Base-by-base conservation (phyloP, 2,888 invertebrate genomes). In the Scaptomyza reducta region DNA sequence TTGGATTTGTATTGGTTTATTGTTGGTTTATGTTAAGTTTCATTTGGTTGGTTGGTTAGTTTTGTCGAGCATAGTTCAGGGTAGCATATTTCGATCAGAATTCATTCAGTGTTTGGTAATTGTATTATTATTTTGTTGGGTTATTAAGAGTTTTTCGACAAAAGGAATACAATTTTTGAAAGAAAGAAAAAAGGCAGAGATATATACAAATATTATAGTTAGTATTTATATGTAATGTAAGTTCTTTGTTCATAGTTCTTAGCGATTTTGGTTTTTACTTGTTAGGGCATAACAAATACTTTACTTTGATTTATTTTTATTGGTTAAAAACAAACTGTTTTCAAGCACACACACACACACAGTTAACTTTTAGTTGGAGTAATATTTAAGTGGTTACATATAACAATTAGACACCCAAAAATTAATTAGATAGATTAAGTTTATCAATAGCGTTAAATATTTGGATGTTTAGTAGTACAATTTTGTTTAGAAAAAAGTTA, bases 161-260 rank as follows among this genome's bases (percentile, higher is more conserved):
- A 82, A 56, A 80, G 69, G 67, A 74, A 65, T 77, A 83, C 66
- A 74, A 70, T 69, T 76, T 85, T 69, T 84, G 70, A 74, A 71
- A 78, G 70, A 73, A 77, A 88, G 66, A 74, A 82, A 81, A 87
- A 72, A 85, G 70, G 73, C 60, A 87, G 79, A 88, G 81, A 85
- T 85, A 85, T 89, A 85, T 85, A 89, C 86, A 81, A 87, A 85
- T 87, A 79, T 83, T 82, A 85, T 47, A 79, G 74, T 88, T 79
- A 88, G 77, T 67, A 72, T 74, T 74, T 49, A 62, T 87, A 58
- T 64, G 53, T 69, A 86, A 84, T 64, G 78, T 67, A 81, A 74
- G n/a, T 25, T 70, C 61, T 51, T 41, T 38, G 45, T 44, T 82
- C 50, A 49, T 67, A 76, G 13, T 33, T 60, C 58, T 65, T 69